A percentile compares a stretch with the other conserved stretches of the same genome.
phyloP scores from a whole-genome alignment of 2,113 vertebrate genomes.

The Cariama cristata region DNA sequence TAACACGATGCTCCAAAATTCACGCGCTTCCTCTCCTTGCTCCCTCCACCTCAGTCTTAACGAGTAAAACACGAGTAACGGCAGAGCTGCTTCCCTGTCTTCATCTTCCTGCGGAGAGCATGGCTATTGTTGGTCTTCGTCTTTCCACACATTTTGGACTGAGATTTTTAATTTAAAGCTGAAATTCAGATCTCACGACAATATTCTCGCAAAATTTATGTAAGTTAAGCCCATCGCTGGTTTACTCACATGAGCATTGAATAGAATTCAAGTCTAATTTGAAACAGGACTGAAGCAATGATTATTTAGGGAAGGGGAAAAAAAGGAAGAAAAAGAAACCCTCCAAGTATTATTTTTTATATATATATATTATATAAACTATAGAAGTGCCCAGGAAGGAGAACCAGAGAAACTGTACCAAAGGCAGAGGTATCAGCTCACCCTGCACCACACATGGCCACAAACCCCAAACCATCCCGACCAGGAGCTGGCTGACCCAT shows the following conservation, averaged over 20 bases:
- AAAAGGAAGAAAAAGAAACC: neutral
- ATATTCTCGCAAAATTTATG: neutral
- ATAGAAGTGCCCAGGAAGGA: neutral
- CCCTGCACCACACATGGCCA: accelerated
- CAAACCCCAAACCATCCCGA: neutral
- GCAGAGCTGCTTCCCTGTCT: neutral
- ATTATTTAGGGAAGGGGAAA: neutral
- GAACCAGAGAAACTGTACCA: neutral
- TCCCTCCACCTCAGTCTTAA: neutral
- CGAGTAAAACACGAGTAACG: accelerated
- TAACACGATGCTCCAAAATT: neutral
- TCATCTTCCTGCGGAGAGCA: neutral
- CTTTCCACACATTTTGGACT: neutral
- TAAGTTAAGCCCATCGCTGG: neutral
- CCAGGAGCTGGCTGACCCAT: neutral
- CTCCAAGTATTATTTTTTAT: neutral
- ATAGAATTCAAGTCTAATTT: neutral
- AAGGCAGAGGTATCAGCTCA: neutral
- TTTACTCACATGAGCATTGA: neutral
- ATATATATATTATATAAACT: neutral
- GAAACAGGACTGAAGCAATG: neutral
- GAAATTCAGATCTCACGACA: neutral
- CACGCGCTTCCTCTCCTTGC: accelerated
- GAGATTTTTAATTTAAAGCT: neutral
- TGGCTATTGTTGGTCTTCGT: accelerated